These are phyloP conservation scores for Thymelicus sylvestris DNA, from an alignment of 2,888 invertebrate species.

Conservation along the genomic window DNA sequence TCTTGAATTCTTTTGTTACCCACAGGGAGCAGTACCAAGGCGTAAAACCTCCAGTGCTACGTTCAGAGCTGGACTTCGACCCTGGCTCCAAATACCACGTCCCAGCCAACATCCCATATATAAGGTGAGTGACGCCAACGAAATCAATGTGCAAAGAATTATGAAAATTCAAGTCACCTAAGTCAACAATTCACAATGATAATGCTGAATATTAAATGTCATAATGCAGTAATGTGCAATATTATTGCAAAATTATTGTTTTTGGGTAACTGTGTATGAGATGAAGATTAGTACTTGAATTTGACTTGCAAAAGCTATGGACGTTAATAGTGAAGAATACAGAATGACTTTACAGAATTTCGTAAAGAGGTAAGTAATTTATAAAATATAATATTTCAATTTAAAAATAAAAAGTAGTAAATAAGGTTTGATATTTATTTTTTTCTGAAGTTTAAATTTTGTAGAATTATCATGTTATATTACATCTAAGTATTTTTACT, in stretches of 20 bases:
- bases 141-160: background rate
- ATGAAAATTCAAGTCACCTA: background rate
- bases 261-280: no score
- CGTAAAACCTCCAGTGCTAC: slow-evolving; percentile 92
- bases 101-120: slow-evolving; percentile 95
- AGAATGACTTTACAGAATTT: no score
- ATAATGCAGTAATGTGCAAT: background rate
- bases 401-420: no score
- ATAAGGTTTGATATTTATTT: no score
- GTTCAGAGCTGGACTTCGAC: slow-evolving; percentile 96
- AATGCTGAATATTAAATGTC: background rate
- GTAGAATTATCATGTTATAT: no score
- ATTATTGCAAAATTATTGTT: background rate
- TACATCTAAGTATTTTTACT: no score
- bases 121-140: slow-evolving; percentile 88
- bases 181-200: background rate
- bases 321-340: no score
- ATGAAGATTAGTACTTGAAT: no score
- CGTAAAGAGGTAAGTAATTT: no score
- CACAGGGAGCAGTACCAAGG: slow-evolving; percentile 92
- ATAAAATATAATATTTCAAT: no score
- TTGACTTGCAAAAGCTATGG: no score
- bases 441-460: no score
- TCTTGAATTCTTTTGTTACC: slow-evolving; percentile 43
- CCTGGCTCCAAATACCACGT: slow-evolving; percentile 97